A percentile compares a stretch with the other conserved stretches of the same genome.
These are phyloP conservation scores for Plotosus lineatus DNA, from an alignment of 2,113 vertebrate species.

Conservation along the genomic window DNA sequence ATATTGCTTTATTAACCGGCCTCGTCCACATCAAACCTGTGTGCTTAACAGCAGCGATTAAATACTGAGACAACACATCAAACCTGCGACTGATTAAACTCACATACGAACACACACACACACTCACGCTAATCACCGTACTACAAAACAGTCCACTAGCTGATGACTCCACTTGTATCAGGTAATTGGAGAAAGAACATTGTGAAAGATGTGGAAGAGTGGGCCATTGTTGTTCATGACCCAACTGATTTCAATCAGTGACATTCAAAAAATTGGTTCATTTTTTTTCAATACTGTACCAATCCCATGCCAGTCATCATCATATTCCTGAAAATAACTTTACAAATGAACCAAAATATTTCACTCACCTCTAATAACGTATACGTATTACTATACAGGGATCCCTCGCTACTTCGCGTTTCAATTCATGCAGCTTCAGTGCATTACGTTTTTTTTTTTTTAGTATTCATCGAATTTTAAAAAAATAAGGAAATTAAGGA, in stretches of 20 bases:
- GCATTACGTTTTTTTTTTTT: no score
- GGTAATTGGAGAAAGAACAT: conserved; percentile 61
- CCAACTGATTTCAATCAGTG: conserved; percentile 60
- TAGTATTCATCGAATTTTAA: no score
- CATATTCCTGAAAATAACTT: neutral
- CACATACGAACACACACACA: neutral
- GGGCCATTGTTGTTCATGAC: conserved; percentile 36
- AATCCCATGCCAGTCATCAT: neutral
- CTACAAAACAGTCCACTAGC: conserved; percentile 60
- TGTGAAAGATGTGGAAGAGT: conserved; percentile 62
- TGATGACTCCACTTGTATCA: conserved; percentile 54
- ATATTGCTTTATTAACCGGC: conserved; percentile 75
- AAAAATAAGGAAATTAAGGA: no score
- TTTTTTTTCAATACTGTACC: conserved; percentile 46
- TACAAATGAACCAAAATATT: neutral
- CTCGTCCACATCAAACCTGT: conserved; percentile 76
- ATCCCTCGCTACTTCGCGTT: no score
- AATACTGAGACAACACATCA: conserved; percentile 77
- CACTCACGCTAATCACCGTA: conserved; percentile 70
- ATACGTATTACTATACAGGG: no score
- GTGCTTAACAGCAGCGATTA: conserved; percentile 70
- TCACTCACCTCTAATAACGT: neutral
- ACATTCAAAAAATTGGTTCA: conserved; percentile 51
- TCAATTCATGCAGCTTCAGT: no score
- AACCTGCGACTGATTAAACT: conserved; percentile 76